phyloP scores from a whole-genome alignment of 2,113 vertebrate species.

The Dermatemys mawii region DNA sequence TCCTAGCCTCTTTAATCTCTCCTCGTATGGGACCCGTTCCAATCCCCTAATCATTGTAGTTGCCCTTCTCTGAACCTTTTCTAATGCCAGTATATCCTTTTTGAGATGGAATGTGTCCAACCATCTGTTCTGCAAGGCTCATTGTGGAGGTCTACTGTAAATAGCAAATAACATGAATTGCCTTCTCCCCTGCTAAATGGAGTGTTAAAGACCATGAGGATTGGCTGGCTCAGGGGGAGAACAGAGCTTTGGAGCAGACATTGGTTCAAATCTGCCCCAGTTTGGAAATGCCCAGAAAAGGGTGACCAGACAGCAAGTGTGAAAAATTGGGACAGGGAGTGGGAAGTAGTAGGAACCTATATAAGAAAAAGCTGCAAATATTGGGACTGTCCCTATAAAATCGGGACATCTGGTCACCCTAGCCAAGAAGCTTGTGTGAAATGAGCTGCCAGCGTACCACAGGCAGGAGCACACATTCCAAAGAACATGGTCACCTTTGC shows the following conservation, averaged over 20 bases:
- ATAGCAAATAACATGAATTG: background rate
- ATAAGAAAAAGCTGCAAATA: too few relatives aligned
- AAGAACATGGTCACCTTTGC: fast-evolving
- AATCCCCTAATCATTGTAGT: too few relatives aligned
- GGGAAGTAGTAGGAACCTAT: too few relatives aligned
- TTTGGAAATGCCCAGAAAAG: background rate
- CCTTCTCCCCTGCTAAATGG: background rate
- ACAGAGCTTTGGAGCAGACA: background rate
- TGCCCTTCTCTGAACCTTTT: too few relatives aligned
- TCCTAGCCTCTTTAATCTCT: too few relatives aligned
- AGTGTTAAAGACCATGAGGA: background rate
- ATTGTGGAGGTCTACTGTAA: background rate
- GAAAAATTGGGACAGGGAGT: too few relatives aligned
- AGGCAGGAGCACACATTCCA: background rate
- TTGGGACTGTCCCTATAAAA: too few relatives aligned
- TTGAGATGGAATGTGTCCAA: background rate
- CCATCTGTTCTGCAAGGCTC: background rate
- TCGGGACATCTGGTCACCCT: too few relatives aligned
- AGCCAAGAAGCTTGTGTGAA: background rate
- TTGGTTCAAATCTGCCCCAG: fast-evolving
- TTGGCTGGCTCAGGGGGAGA: fast-evolving
- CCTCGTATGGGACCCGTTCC: too few relatives aligned
- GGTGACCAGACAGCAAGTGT: too few relatives aligned
- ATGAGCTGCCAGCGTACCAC: fast-evolving
- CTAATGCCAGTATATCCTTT: too few relatives aligned